A percentile compares a stretch with the other conserved stretches of the same genome.
phyloP scores from a whole-genome alignment of 1,140 invertebrate species.

The Pseudomyrmex gracilis region DNA sequence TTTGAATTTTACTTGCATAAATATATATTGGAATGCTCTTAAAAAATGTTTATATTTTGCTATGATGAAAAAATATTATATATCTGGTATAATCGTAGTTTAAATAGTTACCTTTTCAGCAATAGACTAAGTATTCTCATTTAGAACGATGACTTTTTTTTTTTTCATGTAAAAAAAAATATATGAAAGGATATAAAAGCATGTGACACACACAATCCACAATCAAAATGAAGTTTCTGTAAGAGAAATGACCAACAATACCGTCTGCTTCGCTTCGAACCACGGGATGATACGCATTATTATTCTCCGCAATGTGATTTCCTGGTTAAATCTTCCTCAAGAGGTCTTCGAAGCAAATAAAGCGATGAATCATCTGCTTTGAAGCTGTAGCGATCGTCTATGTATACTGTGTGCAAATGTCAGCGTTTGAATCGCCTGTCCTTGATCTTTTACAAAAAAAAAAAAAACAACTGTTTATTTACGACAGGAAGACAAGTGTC shows the following conservation, averaged over 20 bases:
- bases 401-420: slow-evolving; percentile 32
- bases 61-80: background rate
- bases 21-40: too few relatives aligned
- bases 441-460: slow-evolving; percentile 10
- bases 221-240: slow-evolving; percentile 4
- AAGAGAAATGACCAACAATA: slow-evolving; percentile 43
- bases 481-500: background rate
- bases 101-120: slow-evolving; percentile 7
- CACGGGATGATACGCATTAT: background rate
- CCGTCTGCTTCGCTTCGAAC: slow-evolving; percentile 16
- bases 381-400: slow-evolving; percentile 39
- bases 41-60: background rate
- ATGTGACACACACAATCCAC: slow-evolving; percentile 20
- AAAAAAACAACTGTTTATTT: slow-evolving; percentile 17
- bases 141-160: background rate
- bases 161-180: background rate
- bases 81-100: background rate
- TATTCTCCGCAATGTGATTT: slow-evolving; percentile 10
- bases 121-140: background rate
- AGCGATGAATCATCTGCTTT: slow-evolving; percentile 33
- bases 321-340: slow-evolving; percentile 25
- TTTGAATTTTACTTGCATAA: too few relatives aligned
- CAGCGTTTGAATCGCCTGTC: background rate
- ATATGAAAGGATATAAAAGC: slow-evolving; percentile 40
- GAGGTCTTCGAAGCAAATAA: slow-evolving; percentile 47